These are phyloP conservation scores for Catocala nupta DNA, from an alignment of 2,888 invertebrate species.

Conservation along the genomic window DNA sequence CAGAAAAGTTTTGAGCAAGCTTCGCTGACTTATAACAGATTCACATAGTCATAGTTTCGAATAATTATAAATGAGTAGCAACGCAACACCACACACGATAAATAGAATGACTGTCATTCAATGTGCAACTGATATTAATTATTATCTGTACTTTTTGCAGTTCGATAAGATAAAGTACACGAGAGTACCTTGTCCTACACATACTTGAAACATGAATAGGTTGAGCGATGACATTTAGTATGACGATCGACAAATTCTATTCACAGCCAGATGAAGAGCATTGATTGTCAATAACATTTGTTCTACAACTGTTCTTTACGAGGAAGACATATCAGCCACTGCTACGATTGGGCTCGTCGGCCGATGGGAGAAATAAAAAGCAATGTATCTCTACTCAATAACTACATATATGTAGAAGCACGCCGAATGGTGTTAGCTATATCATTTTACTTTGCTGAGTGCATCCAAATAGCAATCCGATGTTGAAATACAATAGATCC, in stretches of 20 bases:
- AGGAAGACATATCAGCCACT: slow-evolving; percentile 37
- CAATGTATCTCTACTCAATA: background rate
- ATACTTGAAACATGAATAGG: slow-evolving; percentile 17
- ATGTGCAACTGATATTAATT: slow-evolving; percentile 18
- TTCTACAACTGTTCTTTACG: slow-evolving; percentile 31
- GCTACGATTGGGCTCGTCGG: slow-evolving; percentile 23
- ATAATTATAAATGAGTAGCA: slow-evolving; percentile 6
- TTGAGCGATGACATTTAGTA: slow-evolving; percentile 21
- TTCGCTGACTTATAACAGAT: background rate
- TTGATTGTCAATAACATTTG: slow-evolving; percentile 39
- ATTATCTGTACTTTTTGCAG: slow-evolving; percentile 19
- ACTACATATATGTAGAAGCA: background rate
- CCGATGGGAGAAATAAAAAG: slow-evolving; percentile 33
- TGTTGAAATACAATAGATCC: background rate
- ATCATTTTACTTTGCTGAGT: background rate
- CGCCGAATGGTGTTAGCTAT: background rate
- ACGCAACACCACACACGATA: slow-evolving; percentile 21
- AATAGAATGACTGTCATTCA: slow-evolving; percentile 9
- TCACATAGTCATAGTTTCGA: background rate
- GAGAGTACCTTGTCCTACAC: slow-evolving; percentile 9
- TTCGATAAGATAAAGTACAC: slow-evolving; percentile 23
- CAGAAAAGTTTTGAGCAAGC: background rate
- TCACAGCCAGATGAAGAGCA: slow-evolving; percentile 17
- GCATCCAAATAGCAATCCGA: slow-evolving; percentile 2
- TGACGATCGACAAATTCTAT: slow-evolving; percentile 12